Evolutionary conservation across 2,113 vertebrate genomes (phyloP), one percentile per base, ranked within the genome.

Genomic region (Calypte anna): DNA sequence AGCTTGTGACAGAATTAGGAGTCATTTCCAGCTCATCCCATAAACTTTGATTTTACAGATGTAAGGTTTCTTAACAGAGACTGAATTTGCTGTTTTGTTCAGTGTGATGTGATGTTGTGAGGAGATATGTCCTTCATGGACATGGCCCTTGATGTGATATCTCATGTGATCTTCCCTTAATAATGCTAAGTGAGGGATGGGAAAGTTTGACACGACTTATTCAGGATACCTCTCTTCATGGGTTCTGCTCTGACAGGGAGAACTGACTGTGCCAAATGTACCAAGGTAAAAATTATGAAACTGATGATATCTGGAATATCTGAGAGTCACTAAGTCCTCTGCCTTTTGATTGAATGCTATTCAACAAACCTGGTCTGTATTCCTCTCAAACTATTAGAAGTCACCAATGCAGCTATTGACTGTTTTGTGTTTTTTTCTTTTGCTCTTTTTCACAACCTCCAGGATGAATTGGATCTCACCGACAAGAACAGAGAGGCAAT

Each of bases 401-500:
- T 68, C 87, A 48, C 27, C 33, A 76, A 3, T 51, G 36, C 72
- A 70, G 14, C 20, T 81, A 19, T 24, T 96, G 55, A 93, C 73
- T 78, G 15, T 23, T 31, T 12, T 19, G 28, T 14, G 17, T 81
- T 28, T 82, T 63, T 12, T 64, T 12, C 15, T 85, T 11, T 43
- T 55, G 53, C 61, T 83, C 31, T 93, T 59, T 90, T 74, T 54
- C 67, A 36, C 28, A 31, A 85, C 94, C 74, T 90, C 28, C 97
- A 99, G 99, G 99, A 99, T 98, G 99, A 99, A 95, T 94, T 99
- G 98, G 99, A 99, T 97, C 98, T 99, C 96, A 99, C 99, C 2
- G 99, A 99, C 95, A 99, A 99, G 97, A 99, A 99, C 98, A 97
- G 99, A 91, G 99, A 99, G 97, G 99, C 99, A 75, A 99, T 99